Evolutionary conservation across 2,113 vertebrate genomes (phyloP).

Genomic region (Megalops atlanticus): DNA sequence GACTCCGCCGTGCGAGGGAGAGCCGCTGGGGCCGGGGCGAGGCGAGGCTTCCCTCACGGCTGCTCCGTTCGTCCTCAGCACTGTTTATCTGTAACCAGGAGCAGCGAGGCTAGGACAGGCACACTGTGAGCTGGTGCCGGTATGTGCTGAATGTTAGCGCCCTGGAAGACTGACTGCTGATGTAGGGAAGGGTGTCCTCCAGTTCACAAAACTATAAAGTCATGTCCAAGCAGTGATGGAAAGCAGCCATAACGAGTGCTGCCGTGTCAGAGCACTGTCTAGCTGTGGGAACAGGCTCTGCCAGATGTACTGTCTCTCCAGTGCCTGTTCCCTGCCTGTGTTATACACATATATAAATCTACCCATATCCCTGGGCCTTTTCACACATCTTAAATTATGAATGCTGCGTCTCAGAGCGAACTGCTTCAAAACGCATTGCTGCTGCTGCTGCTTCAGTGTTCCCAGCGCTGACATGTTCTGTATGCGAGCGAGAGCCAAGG

Average conservation of each 20-base stretch:
- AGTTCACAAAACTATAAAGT: not conserved
- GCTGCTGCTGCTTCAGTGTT: not conserved
- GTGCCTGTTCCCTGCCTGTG: too few species aligned
- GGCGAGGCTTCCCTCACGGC: too few species aligned
- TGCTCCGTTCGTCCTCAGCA: too few species aligned
- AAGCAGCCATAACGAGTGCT: not conserved
- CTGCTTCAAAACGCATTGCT: not conserved
- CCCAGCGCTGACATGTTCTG: not conserved
- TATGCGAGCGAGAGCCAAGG: not conserved
- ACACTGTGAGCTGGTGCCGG: not conserved
- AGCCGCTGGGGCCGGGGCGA: not conserved
- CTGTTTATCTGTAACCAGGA: not conserved
- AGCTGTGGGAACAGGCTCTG: not conserved
- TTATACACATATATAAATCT: not conserved
- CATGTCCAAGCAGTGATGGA: not conserved
- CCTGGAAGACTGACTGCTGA: not conserved
- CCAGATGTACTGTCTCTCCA: not conserved
- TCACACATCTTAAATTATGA: slow-evolving; percentile 1
- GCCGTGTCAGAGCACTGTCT: too few species aligned
- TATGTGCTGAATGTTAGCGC: not conserved
- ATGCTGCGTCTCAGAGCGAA: not conserved
- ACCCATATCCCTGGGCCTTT: not conserved
- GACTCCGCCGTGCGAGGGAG: not conserved
- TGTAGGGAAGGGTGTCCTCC: not conserved
- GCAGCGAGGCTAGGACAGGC: not conserved